Evolutionary conservation across 2,113 vertebrate genomes (phyloP), one percentile per base, ranked within the genome.

Genomic region (Proterorhinus semilunaris): DNA sequence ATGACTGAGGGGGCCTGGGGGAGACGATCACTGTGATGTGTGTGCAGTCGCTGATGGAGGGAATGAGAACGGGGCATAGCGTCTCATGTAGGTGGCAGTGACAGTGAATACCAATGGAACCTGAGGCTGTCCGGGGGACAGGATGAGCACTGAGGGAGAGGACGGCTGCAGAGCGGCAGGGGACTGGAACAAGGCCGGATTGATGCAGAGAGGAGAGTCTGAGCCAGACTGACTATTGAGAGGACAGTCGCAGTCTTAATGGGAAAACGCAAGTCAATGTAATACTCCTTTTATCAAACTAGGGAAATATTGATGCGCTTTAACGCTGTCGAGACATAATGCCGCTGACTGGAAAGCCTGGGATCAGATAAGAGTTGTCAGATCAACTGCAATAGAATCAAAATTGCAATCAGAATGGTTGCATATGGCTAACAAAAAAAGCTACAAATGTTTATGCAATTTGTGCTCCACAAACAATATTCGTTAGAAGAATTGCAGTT

Each of bases 71-170:
- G 71, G 57, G 76, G 65, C 13, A 55, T n/a, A 47, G 52, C 59
- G 62, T 66, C 71, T 68, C 74, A 74, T 69, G 71, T 69, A 52
- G 72, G 72, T 66, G 80, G 76, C 66, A 73, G 68, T 17, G 75
- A 73, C 71, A 64, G 68, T 66, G 74, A 90, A 86, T 86, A 84
- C 74, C 75, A 84, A 81, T 83, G 84, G 84, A 66, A 89, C 48
- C 58, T 82, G 76, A 88, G 51, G 54, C 74, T 50, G 67, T 75
- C 71, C 49, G 67, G 62, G 68, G 63, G 51, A 67, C 4, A n/a
- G 55, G 72, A 77, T 67, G 71, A 55, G 72, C 80, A 78, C 76
- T 59, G 67, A 70, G 62, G 78, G 81, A 85, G 75, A 84, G 66
- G 65, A 76, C 10, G 57, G 77, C 72, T 68, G 70, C 78, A 54